Evolutionary conservation across 2,888 invertebrate genomes (phyloP), one percentile per base, ranked within the genome.

Genomic region (Osmoderma eremita): DNA sequence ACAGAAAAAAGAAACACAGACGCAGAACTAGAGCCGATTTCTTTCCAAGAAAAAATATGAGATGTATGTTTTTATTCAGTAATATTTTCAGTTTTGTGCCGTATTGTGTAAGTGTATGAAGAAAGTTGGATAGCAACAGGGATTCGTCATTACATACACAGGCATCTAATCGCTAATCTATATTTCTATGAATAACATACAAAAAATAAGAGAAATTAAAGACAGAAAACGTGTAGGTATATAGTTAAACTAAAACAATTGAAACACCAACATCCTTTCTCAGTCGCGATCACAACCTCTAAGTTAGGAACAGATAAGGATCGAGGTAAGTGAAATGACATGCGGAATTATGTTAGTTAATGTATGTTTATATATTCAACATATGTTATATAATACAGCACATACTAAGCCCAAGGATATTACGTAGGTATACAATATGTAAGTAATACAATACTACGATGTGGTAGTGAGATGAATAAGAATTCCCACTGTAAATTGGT

Each of bases 111-210:
- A 65, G 70, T 70, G 69, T 69, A 68, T 63, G 65, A 68, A 65
- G 69, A 69, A 65, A 48, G 51, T 45, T 51, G 61, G 49, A 48
- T 30, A 61, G 58, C 45, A 61, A 50, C 36, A 61, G 67, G 63
- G 58, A 61, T 36, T 61, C 45, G 45, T 42, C 24, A 63, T 65
- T 70, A 75, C 76, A 77, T 77, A 75, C 76, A 76, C 77, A 78
- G 76, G 77, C 79, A 75, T 58, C 73, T 73, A 72, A 68, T 51
- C 49, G 73, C 75, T 76, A 76, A 74, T 74, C 76, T 77, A 76
- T 61, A 70, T 67, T 65, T 70, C 71, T 73, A 71, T 71, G 64
- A 70, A 63, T 70, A 70, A 74, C 76, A 74, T 75, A 73, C 74
- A 75, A 65, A 74, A 74, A 71, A 45, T 71, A 70, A 65, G 63